Conservation (phyloP, 2,888 invertebrate genomes). For the Mythimna pallens region DNA sequence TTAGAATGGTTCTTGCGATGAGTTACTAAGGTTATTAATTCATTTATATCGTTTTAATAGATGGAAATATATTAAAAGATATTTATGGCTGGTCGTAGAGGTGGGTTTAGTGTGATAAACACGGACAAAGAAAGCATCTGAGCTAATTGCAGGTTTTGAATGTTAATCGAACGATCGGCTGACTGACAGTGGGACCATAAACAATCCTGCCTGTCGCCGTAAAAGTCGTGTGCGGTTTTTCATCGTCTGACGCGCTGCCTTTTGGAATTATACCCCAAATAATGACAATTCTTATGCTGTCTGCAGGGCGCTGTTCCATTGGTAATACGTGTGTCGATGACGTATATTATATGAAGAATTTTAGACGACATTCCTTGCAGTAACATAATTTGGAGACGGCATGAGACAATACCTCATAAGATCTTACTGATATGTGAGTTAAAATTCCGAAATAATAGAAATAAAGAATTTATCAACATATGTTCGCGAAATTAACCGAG, state of each 20-base stretch:
- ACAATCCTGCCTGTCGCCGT: slow-evolving; percentile 83
- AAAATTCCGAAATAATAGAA: neutral
- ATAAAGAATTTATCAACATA: neutral
- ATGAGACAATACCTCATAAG: neutral
- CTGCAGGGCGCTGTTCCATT: slow-evolving; percentile 68
- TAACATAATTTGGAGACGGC: neutral
- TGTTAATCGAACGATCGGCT: slow-evolving; percentile 81
- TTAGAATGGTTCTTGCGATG: slow-evolving; percentile 23
- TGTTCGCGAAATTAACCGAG: neutral
- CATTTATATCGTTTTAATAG: slow-evolving; percentile 33
- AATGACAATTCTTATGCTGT: slow-evolving; percentile 79
- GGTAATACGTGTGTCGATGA: slow-evolving; percentile 45
- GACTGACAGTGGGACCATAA: slow-evolving; percentile 80
- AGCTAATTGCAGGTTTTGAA: slow-evolving; percentile 81
- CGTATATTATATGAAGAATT: slow-evolving; percentile 23
- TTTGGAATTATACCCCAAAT: slow-evolving; percentile 84
- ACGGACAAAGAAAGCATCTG: slow-evolving; percentile 67
- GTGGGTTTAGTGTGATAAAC: slow-evolving; percentile 42
- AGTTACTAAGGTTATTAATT: slow-evolving; percentile 40
- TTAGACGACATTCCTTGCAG: neutral
- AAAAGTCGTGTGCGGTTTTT: slow-evolving; percentile 88
- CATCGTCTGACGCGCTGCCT: slow-evolving; percentile 79
- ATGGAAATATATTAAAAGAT: slow-evolving; percentile 17
- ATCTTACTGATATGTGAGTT: neutral
- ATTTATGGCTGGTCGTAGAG: slow-evolving; percentile 29